phyloP scores from a whole-genome alignment of 2,113 vertebrate genomes.

The Proteles cristata region DNA sequence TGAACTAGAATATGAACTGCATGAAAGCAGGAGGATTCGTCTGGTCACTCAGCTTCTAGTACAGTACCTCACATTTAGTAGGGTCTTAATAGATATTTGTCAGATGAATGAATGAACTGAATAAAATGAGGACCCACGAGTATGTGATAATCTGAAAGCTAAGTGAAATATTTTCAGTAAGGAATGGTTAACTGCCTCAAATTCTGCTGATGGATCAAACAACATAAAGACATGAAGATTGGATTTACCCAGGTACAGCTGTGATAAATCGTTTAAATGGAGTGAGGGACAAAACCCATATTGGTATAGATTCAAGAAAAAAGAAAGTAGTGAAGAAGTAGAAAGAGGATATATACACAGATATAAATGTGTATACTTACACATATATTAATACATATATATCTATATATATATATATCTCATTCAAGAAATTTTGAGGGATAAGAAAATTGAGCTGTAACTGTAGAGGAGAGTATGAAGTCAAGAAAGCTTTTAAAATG shows the following conservation, averaged over 20 bases:
- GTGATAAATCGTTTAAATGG: neutral
- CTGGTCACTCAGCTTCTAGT: neutral
- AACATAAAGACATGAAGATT: neutral
- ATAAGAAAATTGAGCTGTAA: neutral
- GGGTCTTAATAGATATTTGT: neutral
- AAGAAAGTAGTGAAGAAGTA: neutral
- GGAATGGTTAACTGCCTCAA: neutral
- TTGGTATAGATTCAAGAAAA: neutral
- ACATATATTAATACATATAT: neutral
- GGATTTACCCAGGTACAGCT: neutral
- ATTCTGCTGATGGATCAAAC: neutral
- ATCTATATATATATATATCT: too few relatives aligned
- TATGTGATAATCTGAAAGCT: neutral
- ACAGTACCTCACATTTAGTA: neutral
- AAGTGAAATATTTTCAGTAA: neutral
- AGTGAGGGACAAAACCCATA: neutral
- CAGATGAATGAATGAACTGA: neutral
- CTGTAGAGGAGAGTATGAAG: neutral
- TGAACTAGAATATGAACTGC: neutral
- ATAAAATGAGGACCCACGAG: neutral
- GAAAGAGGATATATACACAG: too few relatives aligned
- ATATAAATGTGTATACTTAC: too few relatives aligned
- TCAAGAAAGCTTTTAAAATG: neutral
- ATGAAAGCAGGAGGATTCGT: neutral
- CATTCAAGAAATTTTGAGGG: neutral